Percentiles rank a stretch among this genome's conserved stretches.
These are phyloP conservation scores for Puffinus mauretanicus DNA, from an alignment of 2,113 vertebrate genomes.

Conservation along the genomic window DNA sequence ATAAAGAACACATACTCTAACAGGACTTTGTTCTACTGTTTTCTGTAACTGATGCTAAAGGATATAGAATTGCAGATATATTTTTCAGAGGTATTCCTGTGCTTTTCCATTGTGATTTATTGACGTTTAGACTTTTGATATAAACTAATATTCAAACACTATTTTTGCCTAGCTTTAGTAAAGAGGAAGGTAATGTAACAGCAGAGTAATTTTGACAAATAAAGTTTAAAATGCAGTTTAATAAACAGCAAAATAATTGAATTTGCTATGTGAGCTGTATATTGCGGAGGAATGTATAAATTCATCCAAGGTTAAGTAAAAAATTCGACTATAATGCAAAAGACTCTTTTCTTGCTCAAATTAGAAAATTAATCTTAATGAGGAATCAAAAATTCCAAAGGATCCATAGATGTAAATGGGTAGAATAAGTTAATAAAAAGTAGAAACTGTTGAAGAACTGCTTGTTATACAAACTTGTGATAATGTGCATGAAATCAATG, in stretches of 20 bases:
- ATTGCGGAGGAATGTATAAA: neutral
- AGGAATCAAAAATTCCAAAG: neutral
- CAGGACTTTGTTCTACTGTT: neutral
- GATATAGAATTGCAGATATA: neutral
- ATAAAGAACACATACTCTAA: neutral
- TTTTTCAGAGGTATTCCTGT: neutral
- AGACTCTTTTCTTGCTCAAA: slow-evolving; percentile 13
- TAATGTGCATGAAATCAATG: neutral
- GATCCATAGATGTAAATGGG: neutral
- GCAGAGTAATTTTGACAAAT: slow-evolving; percentile 27
- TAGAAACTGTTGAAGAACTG: neutral
- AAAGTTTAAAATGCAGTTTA: neutral
- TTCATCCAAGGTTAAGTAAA: neutral
- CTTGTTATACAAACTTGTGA: neutral
- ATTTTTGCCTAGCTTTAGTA: neutral
- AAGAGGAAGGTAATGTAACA: neutral
- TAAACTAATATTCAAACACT: neutral
- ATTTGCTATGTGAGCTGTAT: neutral
- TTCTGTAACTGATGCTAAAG: neutral
- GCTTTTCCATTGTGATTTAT: neutral
- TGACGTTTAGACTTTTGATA: neutral
- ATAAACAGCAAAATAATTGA: slow-evolving; percentile 21
- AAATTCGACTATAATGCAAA: neutral
- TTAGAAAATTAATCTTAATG: slow-evolving; percentile 29
- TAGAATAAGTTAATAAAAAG: neutral